A percentile compares a stretch with the other conserved stretches of the same genome.
phyloP scores from a whole-genome alignment of 1,140 invertebrate genomes.

The Triops longicaudatus region DNA sequence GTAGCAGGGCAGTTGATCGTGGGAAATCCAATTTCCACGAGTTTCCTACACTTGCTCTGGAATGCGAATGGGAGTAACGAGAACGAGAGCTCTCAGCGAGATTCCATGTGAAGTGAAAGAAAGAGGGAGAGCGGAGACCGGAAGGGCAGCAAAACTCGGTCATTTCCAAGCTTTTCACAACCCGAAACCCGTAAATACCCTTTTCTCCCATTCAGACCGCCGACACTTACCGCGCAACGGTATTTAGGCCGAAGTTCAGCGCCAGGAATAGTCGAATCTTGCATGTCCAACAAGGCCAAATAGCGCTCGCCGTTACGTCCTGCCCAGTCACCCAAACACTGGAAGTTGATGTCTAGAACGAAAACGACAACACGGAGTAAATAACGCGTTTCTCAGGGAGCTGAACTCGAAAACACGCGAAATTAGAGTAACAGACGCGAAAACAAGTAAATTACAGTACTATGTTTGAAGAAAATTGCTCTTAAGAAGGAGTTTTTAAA shows the following conservation, averaged over 20 bases:
- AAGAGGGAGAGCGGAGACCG: not conserved
- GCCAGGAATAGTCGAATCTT: constrained; percentile 34
- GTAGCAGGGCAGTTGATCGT: constrained; percentile 2
- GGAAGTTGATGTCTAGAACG: constrained; percentile 51
- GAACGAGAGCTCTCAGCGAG: not conserved
- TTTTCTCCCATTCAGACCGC: too few species aligned
- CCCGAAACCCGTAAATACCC: too few species aligned
- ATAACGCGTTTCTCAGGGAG: too few species aligned
- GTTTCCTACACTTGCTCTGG: not conserved
- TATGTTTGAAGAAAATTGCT: not conserved
- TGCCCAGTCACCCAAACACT: constrained; percentile 58
- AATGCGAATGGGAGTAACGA: not conserved
- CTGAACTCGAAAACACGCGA: too few species aligned
- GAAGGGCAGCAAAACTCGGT: too few species aligned
- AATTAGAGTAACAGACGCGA: too few species aligned
- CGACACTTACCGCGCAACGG: constrained; percentile 55
- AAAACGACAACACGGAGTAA: constrained; percentile 21
- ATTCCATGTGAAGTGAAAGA: not conserved
- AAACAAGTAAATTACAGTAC: too few species aligned
- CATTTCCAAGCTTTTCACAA: not conserved
- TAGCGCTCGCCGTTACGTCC: constrained; percentile 49
- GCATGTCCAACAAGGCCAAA: constrained; percentile 52
- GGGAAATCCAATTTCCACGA: constrained; percentile 13
- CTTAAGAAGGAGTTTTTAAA: too few species aligned
- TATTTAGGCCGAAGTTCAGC: constrained; percentile 48